These are phyloP conservation scores for Formica aserva DNA, from an alignment of 2,888 invertebrate genomes.

Conservation along the genomic window DNA sequence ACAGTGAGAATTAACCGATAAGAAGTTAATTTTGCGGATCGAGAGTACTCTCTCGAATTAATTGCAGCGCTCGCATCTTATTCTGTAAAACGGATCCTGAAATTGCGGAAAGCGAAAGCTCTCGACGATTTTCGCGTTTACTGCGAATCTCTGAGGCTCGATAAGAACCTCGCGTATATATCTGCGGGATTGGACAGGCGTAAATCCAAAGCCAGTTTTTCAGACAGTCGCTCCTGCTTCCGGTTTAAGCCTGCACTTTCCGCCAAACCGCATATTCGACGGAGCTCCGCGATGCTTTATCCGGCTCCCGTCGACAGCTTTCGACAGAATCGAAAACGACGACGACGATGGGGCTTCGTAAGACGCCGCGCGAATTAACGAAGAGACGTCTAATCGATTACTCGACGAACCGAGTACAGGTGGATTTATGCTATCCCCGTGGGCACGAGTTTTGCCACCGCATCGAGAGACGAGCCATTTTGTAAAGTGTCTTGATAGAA, in stretches of 20 bases:
- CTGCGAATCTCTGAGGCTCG: conserved; percentile 18
- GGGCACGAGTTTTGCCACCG: background rate
- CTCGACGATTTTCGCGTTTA: background rate
- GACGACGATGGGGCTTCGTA: conserved; percentile 1
- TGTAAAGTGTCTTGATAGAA: background rate
- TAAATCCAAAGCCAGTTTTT: conserved; percentile 55
- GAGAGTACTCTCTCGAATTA: conserved; percentile 39
- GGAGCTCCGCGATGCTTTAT: conserved; percentile 36
- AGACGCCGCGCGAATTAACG: conserved; percentile 38
- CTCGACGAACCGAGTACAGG: background rate
- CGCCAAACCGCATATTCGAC: conserved; percentile 39
- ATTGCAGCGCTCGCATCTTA: conserved; percentile 13
- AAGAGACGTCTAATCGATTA: conserved; percentile 41
- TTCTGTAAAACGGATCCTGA: background rate
- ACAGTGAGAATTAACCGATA: conserved; percentile 56
- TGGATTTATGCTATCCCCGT: conserved; percentile 1
- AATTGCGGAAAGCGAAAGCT: conserved; percentile 22
- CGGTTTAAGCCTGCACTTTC: conserved; percentile 51
- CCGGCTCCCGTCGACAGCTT: conserved; percentile 19
- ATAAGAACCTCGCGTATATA: conserved; percentile 33
- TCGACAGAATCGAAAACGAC: background rate
- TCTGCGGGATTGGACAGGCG: conserved; percentile 41
- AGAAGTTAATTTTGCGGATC: conserved; percentile 56
- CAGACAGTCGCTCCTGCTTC: conserved; percentile 26
- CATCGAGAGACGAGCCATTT: background rate